Evolutionary conservation across 2,797 vertebrate species (phyloP), one percentile per base, ranked within the genome.

Genomic region (Nyctibius grandis): DNA sequence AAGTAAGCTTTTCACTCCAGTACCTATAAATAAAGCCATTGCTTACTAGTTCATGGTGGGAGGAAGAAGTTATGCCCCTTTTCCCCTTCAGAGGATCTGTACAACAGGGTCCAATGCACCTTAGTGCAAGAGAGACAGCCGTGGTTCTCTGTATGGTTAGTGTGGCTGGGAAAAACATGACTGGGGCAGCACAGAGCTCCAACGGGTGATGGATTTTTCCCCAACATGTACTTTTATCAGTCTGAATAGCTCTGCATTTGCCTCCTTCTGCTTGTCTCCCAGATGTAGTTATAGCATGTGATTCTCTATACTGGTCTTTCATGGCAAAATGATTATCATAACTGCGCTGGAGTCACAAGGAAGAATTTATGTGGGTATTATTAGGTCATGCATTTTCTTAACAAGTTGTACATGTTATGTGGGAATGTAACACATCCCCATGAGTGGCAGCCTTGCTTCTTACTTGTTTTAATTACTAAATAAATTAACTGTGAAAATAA

Each of bases 391-490:
- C 31, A 50, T 89, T 88, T 83, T 83, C 69, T 84, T 63, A 81
- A 38, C 38, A 81, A 83, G 53, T 61, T 72, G 36, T 73, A 50
- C 9, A 17, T 0, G 8, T 50, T 89, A 44, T 1, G 29, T 89
- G 74, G 81, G 70, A 1, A 33, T 60, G 16, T 76, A 93, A 29
- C 61, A 83, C 68, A 61, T 75, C 31, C 28, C 15, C 47, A 29
- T 9, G 9, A 89, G 42, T 4, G 1, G 8, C 82, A 83, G 38
- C 25, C 54, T 88, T 74, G 64, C 44, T 76, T 89, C 64, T 87
- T 67, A 6, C 53, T 92, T 72, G 42, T 61, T 96, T 93, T 92
- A 91, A 83, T 95, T 89, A 83, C 45, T 85, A 76, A 89, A 85
- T 63, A 59, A 92, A 89, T 93, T 91, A 96, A 54, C 56, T 88